Conservation (phyloP, 2,888 invertebrate species). For the Nebria brevicollis region DNA sequence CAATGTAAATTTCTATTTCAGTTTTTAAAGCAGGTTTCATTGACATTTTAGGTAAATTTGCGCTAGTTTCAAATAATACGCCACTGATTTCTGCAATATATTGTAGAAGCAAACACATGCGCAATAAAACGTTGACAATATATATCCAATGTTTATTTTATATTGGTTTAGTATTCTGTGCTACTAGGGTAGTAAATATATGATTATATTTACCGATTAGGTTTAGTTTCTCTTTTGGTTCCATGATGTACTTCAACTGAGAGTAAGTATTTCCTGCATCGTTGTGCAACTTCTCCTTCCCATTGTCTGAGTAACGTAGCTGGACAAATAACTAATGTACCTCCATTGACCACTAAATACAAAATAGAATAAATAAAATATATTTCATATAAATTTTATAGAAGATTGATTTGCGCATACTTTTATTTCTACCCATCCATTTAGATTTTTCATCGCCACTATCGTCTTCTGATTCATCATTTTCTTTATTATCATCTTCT, state of each 20-base stretch:
- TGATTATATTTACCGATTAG: conserved; percentile 57
- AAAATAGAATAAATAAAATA: neutral
- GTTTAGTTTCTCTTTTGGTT: conserved; percentile 72
- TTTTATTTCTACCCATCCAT: conserved; percentile 26
- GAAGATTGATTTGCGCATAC: conserved; percentile 38
- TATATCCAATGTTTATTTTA: too few relatives aligned
- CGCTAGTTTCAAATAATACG: too few relatives aligned
- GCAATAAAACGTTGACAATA: too few relatives aligned
- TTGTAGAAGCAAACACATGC: too few relatives aligned
- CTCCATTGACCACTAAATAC: conserved; percentile 67
- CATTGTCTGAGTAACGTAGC: conserved; percentile 93
- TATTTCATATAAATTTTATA: conserved; percentile 41
- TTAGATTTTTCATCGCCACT: conserved; percentile 51
- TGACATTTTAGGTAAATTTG: too few relatives aligned
- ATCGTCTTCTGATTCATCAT: conserved; percentile 56
- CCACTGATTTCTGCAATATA: too few relatives aligned
- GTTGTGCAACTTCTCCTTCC: conserved; percentile 79
- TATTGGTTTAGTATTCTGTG: too few relatives aligned
- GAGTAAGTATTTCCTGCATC: conserved; percentile 71
- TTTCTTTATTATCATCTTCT: conserved; percentile 60
- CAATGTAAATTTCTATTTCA: too few relatives aligned
- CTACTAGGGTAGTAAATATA: too few relatives aligned
- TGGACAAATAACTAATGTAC: conserved; percentile 91
- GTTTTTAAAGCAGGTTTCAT: too few relatives aligned
- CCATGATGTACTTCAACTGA: conserved; percentile 84